These are phyloP conservation scores for Lytechinus variegatus DNA, from an alignment of 35 echinoderm and acorn worm genomes.

Conservation along the genomic window DNA sequence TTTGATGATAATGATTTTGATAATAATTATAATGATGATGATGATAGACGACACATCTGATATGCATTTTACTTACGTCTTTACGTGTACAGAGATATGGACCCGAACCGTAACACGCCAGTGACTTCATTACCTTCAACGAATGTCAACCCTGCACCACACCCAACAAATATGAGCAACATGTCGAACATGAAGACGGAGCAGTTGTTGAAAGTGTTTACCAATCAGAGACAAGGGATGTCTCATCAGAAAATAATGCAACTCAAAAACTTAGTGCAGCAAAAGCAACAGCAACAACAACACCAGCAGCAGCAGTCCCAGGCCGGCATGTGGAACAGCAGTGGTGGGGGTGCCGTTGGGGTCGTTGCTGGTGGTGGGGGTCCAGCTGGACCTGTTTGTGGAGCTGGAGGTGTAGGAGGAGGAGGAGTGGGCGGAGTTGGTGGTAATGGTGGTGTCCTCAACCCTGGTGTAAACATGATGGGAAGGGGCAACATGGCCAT, in stretches of 20 bases:
- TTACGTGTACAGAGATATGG: not conserved
- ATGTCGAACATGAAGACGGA: constrained; percentile 49
- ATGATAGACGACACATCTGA: not conserved
- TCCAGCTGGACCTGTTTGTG: not conserved
- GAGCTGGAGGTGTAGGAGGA: not conserved
- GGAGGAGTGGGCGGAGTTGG: not conserved
- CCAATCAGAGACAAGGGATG: constrained; percentile 37
- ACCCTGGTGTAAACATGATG: constrained; percentile 26
- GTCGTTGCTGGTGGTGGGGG: constrained; percentile 14
- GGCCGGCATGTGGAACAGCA: constrained; percentile 6
- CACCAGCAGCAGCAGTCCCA: constrained; percentile 61
- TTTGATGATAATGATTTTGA: too few relatives aligned
- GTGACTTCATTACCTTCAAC: not conserved
- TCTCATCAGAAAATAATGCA: constrained; percentile 46
- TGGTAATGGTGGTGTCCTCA: not conserved
- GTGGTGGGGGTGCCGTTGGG: not conserved
- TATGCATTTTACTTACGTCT: not conserved
- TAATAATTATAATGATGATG: too few relatives aligned
- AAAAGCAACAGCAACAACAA: constrained; percentile 67
- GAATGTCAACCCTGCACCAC: not conserved
- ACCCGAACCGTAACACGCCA: not conserved
- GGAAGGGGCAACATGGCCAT: constrained; percentile 28
- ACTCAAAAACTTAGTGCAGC: constrained; percentile 20
- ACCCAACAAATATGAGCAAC: not conserved
- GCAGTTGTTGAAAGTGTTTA: constrained; percentile 53